Conservation (phyloP, 2,888 invertebrate genomes). For the Acanthosepion pharaonis region DNA sequence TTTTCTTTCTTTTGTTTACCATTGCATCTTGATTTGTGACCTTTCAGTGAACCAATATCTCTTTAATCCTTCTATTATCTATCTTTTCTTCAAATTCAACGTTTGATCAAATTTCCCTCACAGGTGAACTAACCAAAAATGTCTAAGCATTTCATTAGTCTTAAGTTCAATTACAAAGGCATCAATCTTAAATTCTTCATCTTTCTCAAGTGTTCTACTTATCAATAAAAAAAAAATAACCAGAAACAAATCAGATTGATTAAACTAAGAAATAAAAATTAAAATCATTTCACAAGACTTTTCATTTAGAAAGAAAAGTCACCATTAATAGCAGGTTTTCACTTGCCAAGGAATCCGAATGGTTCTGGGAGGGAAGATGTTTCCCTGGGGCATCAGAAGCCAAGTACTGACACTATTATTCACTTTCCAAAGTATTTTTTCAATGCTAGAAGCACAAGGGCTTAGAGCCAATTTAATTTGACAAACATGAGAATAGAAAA, state of each 20-base stretch:
- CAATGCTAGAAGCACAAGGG: not conserved
- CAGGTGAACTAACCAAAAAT: not conserved
- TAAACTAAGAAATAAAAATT: not conserved
- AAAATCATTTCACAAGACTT: not conserved
- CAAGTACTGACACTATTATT: not conserved
- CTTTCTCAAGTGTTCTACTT: not conserved
- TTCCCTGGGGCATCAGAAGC: not conserved
- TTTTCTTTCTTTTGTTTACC: not conserved
- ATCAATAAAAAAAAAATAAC: not conserved
- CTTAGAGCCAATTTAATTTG: constrained; percentile 4
- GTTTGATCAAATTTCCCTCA: not conserved
- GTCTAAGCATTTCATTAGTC: not conserved
- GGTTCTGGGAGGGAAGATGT: not conserved
- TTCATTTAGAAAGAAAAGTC: not conserved
- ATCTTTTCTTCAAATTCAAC: not conserved
- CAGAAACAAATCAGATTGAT: not conserved
- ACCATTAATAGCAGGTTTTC: not conserved
- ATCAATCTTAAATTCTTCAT: not conserved
- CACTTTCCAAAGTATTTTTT: not conserved
- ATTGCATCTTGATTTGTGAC: not conserved
- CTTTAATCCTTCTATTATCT: too few species aligned
- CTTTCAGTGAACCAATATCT: too few species aligned
- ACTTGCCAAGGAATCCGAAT: not conserved
- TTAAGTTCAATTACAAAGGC: not conserved
- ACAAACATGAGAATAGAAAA: not conserved